A percentile compares a stretch with the other conserved stretches of the same genome.
Evolutionary conservation across 2,797 vertebrate genomes (phyloP).

Genomic region (Melanotaenia nigrans): DNA sequence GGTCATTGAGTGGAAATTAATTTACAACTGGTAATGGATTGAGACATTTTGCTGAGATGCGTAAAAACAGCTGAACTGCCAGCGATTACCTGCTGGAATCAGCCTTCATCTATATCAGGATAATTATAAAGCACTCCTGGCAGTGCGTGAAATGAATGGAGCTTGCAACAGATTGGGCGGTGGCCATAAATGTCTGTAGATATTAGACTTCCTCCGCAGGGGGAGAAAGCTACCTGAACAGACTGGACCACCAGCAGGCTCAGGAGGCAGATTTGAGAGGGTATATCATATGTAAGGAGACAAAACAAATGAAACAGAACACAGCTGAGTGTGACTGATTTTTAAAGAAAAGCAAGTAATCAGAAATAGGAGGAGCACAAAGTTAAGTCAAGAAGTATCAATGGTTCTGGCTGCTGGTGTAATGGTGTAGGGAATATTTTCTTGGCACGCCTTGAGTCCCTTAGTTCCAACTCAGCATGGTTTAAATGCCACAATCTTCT

Average conservation of each 20-base stretch:
- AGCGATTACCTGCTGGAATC: conserved; percentile 86
- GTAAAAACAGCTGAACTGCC: conserved; percentile 80
- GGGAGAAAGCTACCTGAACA: conserved; percentile 35
- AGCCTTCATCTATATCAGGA: conserved; percentile 85
- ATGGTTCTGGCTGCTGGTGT: too few relatives aligned
- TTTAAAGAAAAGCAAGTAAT: conserved; percentile 15
- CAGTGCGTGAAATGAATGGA: conserved; percentile 83
- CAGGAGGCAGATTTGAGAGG: conserved; percentile 11
- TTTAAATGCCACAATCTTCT: too few relatives aligned
- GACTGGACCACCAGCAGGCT: conserved; percentile 39
- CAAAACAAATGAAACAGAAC: background rate
- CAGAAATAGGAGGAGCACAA: background rate
- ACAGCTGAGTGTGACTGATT: conserved; percentile 35
- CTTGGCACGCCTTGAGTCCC: too few relatives aligned
- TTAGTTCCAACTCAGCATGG: too few relatives aligned
- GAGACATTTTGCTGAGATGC: conserved; percentile 83
- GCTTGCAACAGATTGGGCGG: conserved; percentile 76
- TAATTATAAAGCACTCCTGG: conserved; percentile 87
- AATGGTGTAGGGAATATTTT: too few relatives aligned
- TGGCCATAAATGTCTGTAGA: conserved; percentile 80
- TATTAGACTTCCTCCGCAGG: conserved; percentile 69
- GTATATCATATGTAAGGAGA: background rate
- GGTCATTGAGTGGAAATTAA: conserved; percentile 80
- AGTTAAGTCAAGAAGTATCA: too few relatives aligned
- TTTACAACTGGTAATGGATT: conserved; percentile 82